phyloP scores from a whole-genome alignment of 2,888 invertebrate species.

The Nasonia oneida region DNA sequence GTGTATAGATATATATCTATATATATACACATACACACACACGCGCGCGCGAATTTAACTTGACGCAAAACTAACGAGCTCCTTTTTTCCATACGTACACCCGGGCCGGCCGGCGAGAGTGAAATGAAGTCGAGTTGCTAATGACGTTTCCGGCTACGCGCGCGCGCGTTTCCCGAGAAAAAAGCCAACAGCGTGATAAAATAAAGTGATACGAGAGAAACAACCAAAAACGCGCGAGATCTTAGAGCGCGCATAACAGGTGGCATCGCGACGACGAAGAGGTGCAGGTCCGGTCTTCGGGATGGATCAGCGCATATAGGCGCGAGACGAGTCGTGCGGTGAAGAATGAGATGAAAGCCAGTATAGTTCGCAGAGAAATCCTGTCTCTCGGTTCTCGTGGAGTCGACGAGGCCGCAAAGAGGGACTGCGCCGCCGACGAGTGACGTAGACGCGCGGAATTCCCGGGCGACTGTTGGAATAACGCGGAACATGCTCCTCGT shows the following conservation, averaged over 20 bases:
- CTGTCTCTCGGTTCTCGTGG: background rate
- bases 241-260: background rate
- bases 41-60: background rate
- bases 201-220: background rate
- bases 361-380: background rate
- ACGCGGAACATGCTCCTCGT: constrained; percentile 60
- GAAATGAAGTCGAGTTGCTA: constrained; percentile 48
- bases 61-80: constrained; percentile 28
- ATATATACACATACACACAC: background rate
- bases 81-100: constrained; percentile 9
- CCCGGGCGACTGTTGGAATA: constrained; percentile 20
- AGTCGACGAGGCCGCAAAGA: background rate
- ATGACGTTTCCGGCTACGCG: constrained; percentile 24
- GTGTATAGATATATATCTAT: background rate
- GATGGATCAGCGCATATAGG: background rate
- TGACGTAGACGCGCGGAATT: constrained; percentile 12
- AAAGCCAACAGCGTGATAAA: background rate
- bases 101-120: background rate
- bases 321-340: background rate
- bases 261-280: background rate
- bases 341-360: background rate
- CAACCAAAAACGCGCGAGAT: background rate
- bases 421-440: background rate
- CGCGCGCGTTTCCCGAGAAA: background rate
- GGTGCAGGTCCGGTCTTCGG: background rate